Percentiles rank a stretch among this genome's conserved stretches.
Evolutionary conservation across 2,888 invertebrate species (phyloP).

Genomic region (Phragmatobia fuliginosa): DNA sequence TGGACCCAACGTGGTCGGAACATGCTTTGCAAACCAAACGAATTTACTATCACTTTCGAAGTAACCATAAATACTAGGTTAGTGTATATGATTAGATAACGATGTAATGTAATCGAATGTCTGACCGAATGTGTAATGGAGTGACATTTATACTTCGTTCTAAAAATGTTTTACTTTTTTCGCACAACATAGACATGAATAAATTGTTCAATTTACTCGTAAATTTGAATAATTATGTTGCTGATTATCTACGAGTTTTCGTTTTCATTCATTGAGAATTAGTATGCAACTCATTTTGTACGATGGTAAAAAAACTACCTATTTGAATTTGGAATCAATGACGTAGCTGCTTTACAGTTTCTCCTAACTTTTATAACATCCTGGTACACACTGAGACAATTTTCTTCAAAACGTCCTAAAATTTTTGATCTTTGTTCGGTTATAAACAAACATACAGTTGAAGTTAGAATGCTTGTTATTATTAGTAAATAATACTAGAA

Average conservation of each 20-base stretch:
- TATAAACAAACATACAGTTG: no score
- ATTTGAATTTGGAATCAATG: neutral
- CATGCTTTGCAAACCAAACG: constrained; percentile 43
- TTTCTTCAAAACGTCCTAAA: neutral
- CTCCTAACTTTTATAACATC: neutral
- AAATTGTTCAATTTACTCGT: neutral
- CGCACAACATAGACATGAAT: no score
- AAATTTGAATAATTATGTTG: neutral
- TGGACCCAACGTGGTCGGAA: constrained; percentile 14
- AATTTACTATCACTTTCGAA: constrained; percentile 55
- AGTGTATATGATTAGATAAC: constrained; percentile 1
- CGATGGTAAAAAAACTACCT: neutral
- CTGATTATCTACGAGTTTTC: neutral
- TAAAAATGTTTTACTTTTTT: neutral
- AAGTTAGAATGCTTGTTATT: no score
- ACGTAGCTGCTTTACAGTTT: neutral
- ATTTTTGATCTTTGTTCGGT: no score
- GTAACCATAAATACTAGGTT: constrained; percentile 28
- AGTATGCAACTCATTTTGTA: neutral
- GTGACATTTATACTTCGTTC: neutral
- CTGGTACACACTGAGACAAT: neutral
- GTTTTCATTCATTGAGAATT: neutral
- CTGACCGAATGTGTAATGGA: neutral
- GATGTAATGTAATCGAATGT: neutral
- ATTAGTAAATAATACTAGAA: no score